Evolutionary conservation across 1,140 invertebrate species (phyloP).

Genomic region (Drosophila ohnishii): DNA sequence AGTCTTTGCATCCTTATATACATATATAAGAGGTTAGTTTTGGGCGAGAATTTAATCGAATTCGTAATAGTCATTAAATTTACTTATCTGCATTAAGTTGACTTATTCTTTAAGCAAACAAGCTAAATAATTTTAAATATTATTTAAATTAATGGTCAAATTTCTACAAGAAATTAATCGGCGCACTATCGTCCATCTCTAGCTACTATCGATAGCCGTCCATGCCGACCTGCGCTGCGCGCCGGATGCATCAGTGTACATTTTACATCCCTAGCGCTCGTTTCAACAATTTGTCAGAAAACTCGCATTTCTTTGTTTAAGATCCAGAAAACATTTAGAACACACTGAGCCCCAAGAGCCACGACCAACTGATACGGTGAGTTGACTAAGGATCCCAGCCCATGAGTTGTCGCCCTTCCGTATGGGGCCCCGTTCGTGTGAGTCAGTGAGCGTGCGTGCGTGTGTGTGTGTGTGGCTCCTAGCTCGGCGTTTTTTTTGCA

Average conservation of each 20-base stretch:
- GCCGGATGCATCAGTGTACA: constrained; percentile 27
- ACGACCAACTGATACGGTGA: constrained; percentile 34
- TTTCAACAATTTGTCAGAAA: constrained; percentile 17
- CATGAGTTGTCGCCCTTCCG: background rate
- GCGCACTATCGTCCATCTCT: constrained; percentile 5
- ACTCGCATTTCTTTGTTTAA: constrained; percentile 36
- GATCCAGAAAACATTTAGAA: constrained; percentile 18
- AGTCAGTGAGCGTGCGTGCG: constrained; percentile 22
- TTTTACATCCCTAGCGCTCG: constrained; percentile 34
- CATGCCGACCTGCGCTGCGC: constrained; percentile 20
- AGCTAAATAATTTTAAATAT: background rate
- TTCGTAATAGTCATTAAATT: background rate
- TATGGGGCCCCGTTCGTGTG: constrained; percentile 35
- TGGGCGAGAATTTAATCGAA: no score
- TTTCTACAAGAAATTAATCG: background rate
- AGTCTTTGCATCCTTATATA: no score
- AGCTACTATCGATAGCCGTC: constrained; percentile 14
- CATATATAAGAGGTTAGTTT: no score
- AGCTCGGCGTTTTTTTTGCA: constrained; percentile 48
- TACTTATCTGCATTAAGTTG: background rate
- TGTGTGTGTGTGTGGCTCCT: constrained; percentile 41
- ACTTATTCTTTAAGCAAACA: background rate
- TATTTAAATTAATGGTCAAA: background rate
- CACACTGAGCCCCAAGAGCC: background rate
- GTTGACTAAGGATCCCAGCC: constrained; percentile 8